These are phyloP conservation scores for Fabriciana adippe DNA, from an alignment of 2,888 invertebrate species.

Conservation along the genomic window DNA sequence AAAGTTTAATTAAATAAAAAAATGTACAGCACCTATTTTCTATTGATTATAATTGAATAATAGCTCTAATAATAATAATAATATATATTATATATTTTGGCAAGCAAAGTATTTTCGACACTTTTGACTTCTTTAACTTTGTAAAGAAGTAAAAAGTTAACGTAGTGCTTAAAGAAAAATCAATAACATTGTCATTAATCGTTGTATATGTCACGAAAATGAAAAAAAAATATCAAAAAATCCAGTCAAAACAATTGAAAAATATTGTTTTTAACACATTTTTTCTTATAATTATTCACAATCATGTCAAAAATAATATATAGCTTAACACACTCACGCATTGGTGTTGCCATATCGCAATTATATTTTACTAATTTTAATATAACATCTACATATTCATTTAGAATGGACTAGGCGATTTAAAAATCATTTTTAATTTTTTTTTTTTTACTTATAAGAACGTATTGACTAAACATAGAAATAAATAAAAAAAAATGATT, in stretches of 20 bases:
- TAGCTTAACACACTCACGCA: constrained; percentile 22
- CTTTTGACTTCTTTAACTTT: constrained; percentile 29
- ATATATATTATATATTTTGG: constrained; percentile 11
- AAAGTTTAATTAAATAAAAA: constrained; percentile 12
- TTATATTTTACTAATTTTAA: constrained; percentile 35
- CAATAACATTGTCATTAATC: neutral
- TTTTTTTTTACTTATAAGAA: too few relatives aligned
- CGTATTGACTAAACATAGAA: neutral
- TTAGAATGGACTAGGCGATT: constrained; percentile 6
- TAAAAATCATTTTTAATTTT: neutral
- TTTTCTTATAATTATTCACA: constrained; percentile 6
- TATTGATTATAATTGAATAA: constrained; percentile 30
- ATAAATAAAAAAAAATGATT: neutral
- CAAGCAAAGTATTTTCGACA: constrained; percentile 18
- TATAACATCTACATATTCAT: constrained; percentile 27
- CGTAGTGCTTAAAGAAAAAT: neutral
- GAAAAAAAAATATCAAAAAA: constrained; percentile 9
- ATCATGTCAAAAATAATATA: constrained; percentile 19
- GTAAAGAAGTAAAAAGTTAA: constrained; percentile 29
- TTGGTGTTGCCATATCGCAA: constrained; percentile 42
- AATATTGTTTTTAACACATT: constrained; percentile 14
- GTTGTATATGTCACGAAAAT: constrained; percentile 13
- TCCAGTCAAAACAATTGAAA: neutral
- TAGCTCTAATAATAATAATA: constrained; percentile 3
- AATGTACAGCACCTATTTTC: constrained; percentile 34